phyloP scores from a whole-genome alignment of 2,888 invertebrate genomes.

The Pogonocherus hispidulus region DNA sequence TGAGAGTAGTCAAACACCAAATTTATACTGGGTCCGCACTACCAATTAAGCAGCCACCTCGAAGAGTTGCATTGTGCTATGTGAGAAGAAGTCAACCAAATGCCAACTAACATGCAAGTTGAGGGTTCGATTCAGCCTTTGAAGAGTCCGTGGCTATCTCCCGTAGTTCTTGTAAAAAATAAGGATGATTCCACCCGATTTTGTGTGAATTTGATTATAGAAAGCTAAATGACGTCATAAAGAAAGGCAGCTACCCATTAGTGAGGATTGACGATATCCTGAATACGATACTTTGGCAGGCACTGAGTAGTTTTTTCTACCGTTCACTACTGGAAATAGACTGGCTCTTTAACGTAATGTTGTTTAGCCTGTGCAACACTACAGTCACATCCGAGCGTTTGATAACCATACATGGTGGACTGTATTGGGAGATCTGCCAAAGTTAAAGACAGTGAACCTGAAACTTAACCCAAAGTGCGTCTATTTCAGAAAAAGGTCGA shows the following conservation, averaged over 20 bases:
- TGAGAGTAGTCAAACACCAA: not conserved
- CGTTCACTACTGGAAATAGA: not conserved
- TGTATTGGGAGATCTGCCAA: conserved; percentile 37
- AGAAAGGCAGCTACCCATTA: conserved; percentile 42
- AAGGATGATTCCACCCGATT: conserved; percentile 32
- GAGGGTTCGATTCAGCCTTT: conserved; percentile 29
- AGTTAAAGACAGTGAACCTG: not conserved
- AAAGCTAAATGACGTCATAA: conserved; percentile 37
- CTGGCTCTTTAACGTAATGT: not conserved
- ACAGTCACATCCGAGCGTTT: conserved; percentile 45
- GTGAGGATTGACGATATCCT: conserved; percentile 46
- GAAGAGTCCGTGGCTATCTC: conserved; percentile 25
- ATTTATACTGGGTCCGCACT: not conserved
- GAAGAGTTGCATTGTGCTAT: not conserved
- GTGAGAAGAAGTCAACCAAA: not conserved
- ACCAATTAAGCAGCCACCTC: not conserved
- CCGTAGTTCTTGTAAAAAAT: conserved; percentile 36
- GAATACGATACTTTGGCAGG: not conserved
- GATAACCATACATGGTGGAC: conserved; percentile 41
- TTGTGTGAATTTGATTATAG: conserved; percentile 38
- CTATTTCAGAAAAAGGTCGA: not conserved
- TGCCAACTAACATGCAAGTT: conserved; percentile 24
- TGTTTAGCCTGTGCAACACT: not conserved
- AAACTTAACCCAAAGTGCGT: conserved; percentile 21
- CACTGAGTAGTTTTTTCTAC: not conserved